Percentiles rank a stretch among this genome's conserved stretches.
phyloP scores from a whole-genome alignment of 2,113 vertebrate genomes.

The Conger conger region DNA sequence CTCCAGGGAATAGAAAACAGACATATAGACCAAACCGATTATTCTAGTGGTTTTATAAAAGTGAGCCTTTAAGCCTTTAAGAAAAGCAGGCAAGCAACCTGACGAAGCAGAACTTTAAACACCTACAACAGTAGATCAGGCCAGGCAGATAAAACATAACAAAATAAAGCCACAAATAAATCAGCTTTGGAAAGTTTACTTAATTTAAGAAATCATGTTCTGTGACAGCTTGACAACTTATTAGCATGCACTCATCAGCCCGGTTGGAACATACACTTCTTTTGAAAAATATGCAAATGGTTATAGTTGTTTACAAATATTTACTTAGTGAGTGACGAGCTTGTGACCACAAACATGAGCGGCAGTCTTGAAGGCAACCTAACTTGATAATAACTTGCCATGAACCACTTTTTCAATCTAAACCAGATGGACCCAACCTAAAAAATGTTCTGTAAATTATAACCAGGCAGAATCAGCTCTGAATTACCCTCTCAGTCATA shows the following conservation, averaged over 20 bases:
- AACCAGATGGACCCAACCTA: no score
- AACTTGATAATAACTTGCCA: no score
- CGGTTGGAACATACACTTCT: no score
- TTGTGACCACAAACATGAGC: neutral
- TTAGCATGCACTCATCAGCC: no score
- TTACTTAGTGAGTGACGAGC: neutral
- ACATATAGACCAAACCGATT: neutral
- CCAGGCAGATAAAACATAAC: neutral
- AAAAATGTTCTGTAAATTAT: neutral
- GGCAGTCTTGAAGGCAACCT: no score
- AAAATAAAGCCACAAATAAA: neutral
- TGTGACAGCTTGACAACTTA: no score
- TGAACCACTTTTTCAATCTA: no score
- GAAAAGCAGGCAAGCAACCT: neutral
- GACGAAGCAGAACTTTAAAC: neutral
- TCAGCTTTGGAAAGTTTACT: neutral
- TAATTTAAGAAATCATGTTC: neutral
- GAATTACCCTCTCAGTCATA: neutral
- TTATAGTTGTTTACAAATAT: neutral
- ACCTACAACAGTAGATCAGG: neutral
- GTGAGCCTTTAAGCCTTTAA: neutral
- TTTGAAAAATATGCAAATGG: neutral
- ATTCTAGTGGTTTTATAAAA: neutral
- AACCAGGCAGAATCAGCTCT: neutral
- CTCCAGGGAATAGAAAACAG: neutral